A percentile compares a stretch with the other conserved stretches of the same genome.
Conservation (phyloP, 2,888 invertebrate genomes). For the Metellina segmentata region DNA sequence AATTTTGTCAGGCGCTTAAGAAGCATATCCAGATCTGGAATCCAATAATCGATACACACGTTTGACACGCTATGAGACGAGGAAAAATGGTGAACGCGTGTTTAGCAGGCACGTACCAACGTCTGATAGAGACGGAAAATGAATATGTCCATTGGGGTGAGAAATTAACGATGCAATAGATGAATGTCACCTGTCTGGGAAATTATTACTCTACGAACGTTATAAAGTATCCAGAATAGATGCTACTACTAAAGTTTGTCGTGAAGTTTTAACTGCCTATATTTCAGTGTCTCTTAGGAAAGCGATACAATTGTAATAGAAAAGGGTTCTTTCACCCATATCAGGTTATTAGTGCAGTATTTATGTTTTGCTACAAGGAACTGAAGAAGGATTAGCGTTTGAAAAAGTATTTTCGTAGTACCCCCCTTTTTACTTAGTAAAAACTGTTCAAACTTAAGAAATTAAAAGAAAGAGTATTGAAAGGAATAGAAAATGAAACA, state of each 20-base stretch:
- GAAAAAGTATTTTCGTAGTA: too few relatives aligned
- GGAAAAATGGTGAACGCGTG: neutral
- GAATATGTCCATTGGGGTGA: conserved; percentile 4
- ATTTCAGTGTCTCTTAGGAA: neutral
- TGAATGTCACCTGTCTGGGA: neutral
- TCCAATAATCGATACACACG: neutral
- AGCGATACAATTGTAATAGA: too few relatives aligned
- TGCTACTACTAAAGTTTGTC: neutral
- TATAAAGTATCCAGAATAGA: neutral
- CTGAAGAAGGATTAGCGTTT: too few relatives aligned
- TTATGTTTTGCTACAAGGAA: too few relatives aligned
- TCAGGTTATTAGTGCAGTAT: too few relatives aligned
- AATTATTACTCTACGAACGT: neutral
- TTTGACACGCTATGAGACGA: neutral
- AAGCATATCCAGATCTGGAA: neutral
- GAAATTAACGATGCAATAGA: conserved; percentile 3
- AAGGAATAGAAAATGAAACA: too few relatives aligned
- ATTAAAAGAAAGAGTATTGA: too few relatives aligned
- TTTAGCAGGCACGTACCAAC: neutral
- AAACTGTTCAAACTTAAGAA: too few relatives aligned
- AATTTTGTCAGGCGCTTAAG: neutral
- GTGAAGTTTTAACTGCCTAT: neutral
- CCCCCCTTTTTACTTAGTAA: too few relatives aligned
- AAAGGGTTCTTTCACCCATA: too few relatives aligned
- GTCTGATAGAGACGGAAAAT: neutral